A percentile compares a stretch with the other conserved stretches of the same genome.
phyloP scores from a whole-genome alignment of 2,888 invertebrate species.

The Listrodromus nycthemerus region DNA sequence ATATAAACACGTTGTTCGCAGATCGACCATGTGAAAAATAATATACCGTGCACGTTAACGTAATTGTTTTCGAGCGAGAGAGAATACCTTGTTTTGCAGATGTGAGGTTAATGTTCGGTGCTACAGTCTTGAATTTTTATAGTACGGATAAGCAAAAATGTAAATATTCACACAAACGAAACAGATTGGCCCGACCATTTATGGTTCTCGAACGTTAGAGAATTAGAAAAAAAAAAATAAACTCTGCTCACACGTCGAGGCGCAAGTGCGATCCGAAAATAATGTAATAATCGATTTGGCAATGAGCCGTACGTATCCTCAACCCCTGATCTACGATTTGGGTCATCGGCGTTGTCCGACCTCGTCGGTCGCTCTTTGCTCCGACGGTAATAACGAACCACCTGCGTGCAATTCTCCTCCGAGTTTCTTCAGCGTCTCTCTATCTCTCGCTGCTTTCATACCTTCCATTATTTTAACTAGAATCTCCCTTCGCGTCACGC shows the following conservation, averaged over 20 bases:
- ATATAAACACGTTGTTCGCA: too few species aligned
- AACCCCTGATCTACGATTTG: conserved; percentile 23
- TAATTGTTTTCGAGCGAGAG: too few species aligned
- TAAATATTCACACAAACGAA: not conserved
- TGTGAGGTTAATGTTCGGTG: not conserved
- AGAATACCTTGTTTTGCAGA: not conserved
- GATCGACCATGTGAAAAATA: too few species aligned
- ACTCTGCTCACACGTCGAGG: not conserved
- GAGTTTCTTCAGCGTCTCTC: not conserved
- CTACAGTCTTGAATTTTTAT: not conserved
- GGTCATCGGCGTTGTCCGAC: conserved; percentile 15
- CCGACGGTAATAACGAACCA: conserved; percentile 8
- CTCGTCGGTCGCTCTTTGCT: conserved; percentile 7
- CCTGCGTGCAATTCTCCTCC: conserved; percentile 15
- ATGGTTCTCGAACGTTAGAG: not conserved
- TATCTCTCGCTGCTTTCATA: not conserved
- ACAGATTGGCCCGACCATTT: too few species aligned
- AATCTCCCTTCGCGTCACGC: conserved; percentile 24
- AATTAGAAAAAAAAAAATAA: not conserved
- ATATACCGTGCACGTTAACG: too few species aligned
- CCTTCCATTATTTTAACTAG: conserved; percentile 21
- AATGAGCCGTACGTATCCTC: not conserved
- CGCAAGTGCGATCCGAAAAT: not conserved
- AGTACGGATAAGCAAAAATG: not conserved
- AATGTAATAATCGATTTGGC: conserved; percentile 11